Percentiles rank a stretch among this genome's conserved stretches.
These are phyloP conservation scores for Acanthopleura granulata DNA, from an alignment of 2,888 invertebrate species.

Conservation along the genomic window DNA sequence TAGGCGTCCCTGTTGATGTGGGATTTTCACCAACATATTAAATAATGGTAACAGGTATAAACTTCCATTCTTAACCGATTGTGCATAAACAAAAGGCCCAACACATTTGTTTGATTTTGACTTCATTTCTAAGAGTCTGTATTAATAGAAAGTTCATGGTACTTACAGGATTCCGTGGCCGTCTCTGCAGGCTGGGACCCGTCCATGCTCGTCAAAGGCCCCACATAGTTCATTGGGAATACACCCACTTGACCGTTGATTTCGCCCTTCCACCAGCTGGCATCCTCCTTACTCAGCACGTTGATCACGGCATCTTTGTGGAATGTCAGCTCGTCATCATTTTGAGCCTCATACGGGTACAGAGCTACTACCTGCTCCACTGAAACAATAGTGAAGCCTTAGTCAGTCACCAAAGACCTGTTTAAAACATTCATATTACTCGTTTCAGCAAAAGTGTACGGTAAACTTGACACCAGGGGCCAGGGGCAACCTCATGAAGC, in stretches of 20 bases:
- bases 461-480: too few relatives aligned
- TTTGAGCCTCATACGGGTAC: constrained; percentile 65
- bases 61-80: neutral
- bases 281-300: constrained; percentile 86
- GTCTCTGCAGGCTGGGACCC: neutral
- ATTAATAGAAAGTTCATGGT: constrained; percentile 1
- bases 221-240: constrained; percentile 96
- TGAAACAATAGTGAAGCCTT: constrained; percentile 24
- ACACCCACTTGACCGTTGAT: constrained; percentile 88
- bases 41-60: too few relatives aligned
- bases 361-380: constrained; percentile 80
- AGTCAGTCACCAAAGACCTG: too few relatives aligned
- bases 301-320: constrained; percentile 65
- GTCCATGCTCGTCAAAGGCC: constrained; percentile 61
- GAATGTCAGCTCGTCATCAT: constrained; percentile 68
- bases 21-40: too few relatives aligned
- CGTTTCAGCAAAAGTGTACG: too few relatives aligned
- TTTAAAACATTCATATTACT: too few relatives aligned
- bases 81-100: neutral
- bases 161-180: constrained; percentile 54
- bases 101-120: too few relatives aligned
- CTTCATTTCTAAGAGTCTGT: too few relatives aligned
- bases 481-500: too few relatives aligned
- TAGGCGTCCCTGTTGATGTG: too few relatives aligned
- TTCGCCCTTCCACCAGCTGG: constrained; percentile 99